These are phyloP conservation scores for Chelonia mydas DNA, from an alignment of 2,797 vertebrate species.

Conservation along the genomic window DNA sequence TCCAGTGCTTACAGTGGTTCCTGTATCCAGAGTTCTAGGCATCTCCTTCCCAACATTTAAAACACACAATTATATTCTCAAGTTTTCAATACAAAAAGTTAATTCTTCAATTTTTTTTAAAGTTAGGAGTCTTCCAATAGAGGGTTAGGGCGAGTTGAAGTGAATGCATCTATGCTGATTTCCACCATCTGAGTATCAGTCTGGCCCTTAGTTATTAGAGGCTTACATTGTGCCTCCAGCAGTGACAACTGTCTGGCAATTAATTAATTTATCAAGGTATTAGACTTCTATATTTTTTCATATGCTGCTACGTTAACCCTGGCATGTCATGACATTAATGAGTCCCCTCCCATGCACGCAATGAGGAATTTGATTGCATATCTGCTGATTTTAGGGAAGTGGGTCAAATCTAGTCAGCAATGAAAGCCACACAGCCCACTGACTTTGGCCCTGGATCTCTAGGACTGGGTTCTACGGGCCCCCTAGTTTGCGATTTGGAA, in stretches of 20 bases:
- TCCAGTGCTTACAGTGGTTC: too few species aligned
- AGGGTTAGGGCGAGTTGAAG: rapidly evolving
- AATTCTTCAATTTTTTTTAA: background rate
- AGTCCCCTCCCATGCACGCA: constrained; percentile 37
- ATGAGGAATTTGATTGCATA: constrained; percentile 19
- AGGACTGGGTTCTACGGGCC: constrained; percentile 47
- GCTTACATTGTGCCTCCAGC: background rate
- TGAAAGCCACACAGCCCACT: constrained; percentile 44
- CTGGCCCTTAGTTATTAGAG: background rate
- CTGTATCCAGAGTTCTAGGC: background rate
- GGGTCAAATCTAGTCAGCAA: background rate
- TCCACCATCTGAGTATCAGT: background rate
- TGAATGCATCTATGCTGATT: constrained; percentile 18
- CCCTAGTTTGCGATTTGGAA: background rate
- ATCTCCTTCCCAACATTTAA: background rate
- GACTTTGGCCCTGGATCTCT: constrained; percentile 69
- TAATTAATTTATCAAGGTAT: constrained; percentile 35
- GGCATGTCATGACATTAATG: constrained; percentile 48
- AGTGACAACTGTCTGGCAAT: background rate
- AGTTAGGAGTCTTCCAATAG: background rate
- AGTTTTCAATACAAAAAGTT: background rate
- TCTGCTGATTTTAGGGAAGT: constrained; percentile 50
- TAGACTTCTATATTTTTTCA: constrained; percentile 31
- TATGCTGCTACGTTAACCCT: constrained; percentile 8
- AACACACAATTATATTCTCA: background rate